phyloP scores from a whole-genome alignment of 2,888 invertebrate genomes.

The Eudemis profundana region DNA sequence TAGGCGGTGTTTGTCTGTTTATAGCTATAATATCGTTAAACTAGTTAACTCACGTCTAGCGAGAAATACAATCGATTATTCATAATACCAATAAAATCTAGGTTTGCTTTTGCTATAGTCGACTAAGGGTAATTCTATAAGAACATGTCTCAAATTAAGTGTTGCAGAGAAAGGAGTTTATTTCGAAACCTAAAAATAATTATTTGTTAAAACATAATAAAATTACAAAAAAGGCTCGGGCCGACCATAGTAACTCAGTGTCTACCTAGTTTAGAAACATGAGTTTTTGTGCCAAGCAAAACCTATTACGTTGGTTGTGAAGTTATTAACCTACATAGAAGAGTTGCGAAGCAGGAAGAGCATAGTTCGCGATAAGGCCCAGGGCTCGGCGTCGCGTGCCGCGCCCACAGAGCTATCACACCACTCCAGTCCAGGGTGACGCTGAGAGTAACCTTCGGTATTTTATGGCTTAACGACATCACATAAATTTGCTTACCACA shows the following conservation, averaged over 20 bases:
- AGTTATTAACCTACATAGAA: constrained; percentile 38
- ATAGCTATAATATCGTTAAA: constrained; percentile 29
- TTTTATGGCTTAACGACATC: constrained; percentile 11
- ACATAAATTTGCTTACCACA: constrained; percentile 1
- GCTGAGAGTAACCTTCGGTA: constrained; percentile 20
- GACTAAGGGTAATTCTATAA: no score
- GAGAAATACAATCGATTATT: constrained; percentile 17
- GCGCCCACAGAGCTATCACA: constrained; percentile 21
- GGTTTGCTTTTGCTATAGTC: neutral
- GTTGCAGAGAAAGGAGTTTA: no score
- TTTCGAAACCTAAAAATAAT: neutral
- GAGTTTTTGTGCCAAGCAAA: constrained; percentile 24
- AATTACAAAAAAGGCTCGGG: constrained; percentile 2
- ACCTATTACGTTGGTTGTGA: constrained; percentile 22
- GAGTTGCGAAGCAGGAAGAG: constrained; percentile 41
- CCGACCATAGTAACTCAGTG: neutral
- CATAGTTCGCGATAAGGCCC: constrained; percentile 42
- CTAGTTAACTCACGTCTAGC: constrained; percentile 23
- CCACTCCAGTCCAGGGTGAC: constrained; percentile 24
- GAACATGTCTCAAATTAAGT: no score
- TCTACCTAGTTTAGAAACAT: constrained; percentile 11
- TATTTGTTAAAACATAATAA: neutral
- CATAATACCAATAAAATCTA: constrained; percentile 14
- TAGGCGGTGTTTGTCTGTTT: constrained; percentile 37
- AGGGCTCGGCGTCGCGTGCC: constrained; percentile 39